A percentile compares a stretch with the other conserved stretches of the same genome.
Conservation (phyloP, 2,888 invertebrate genomes). For the Frankliniella intonsa region DNA sequence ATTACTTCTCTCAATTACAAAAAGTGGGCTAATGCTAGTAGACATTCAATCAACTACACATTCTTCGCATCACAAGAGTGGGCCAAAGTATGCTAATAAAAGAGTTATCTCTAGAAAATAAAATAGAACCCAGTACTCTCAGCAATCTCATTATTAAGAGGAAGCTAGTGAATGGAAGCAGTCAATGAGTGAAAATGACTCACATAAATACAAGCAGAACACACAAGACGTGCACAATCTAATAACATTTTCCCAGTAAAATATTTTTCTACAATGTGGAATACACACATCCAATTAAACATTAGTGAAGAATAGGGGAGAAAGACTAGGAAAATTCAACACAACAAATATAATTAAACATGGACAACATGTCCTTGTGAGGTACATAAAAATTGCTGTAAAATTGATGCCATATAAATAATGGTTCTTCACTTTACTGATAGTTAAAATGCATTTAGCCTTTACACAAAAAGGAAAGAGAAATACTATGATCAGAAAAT, state of each 20-base stretch:
- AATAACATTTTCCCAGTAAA: neutral
- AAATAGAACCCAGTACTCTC: neutral
- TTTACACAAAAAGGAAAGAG: neutral
- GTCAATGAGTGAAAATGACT: neutral
- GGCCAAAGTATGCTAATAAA: neutral
- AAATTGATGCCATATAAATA: neutral
- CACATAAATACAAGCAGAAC: neutral
- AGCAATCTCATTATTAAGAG: neutral
- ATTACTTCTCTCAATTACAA: no score
- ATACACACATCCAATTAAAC: neutral
- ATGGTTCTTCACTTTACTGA: neutral
- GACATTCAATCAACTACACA: neutral
- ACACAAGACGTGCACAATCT: neutral
- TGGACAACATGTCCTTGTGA: neutral
- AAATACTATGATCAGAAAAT: neutral
- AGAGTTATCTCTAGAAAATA: slow-evolving; percentile 1
- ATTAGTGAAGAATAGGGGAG: neutral
- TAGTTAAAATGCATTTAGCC: neutral
- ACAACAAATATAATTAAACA: neutral
- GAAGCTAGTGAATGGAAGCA: slow-evolving; percentile 14
- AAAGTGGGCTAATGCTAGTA: no score
- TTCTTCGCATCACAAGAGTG: neutral
- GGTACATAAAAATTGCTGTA: neutral
- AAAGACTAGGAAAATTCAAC: neutral
- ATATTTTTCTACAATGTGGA: neutral